Evolutionary conservation across 2,888 invertebrate genomes (phyloP).

Genomic region (Gymnoscelis rufifasciata): DNA sequence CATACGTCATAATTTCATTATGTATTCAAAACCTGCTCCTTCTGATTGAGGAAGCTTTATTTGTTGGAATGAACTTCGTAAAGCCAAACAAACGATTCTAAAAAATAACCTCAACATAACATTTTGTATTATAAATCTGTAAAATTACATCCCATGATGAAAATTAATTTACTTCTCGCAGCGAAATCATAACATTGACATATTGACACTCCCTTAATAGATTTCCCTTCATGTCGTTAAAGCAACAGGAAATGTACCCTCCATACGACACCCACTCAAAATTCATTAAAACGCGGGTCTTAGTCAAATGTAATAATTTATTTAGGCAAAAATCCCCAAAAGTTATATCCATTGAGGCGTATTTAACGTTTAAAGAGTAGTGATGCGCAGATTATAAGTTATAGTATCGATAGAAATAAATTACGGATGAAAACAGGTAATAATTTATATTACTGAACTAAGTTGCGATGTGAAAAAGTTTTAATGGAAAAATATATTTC

Average conservation of each 20-base stretch:
- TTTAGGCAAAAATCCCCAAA: conserved; percentile 75
- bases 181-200: conserved; percentile 12
- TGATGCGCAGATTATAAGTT: conserved; percentile 31
- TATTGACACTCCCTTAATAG: conserved; percentile 48
- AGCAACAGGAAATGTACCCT: conserved; percentile 56
- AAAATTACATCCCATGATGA: too few species aligned
- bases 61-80: too few species aligned
- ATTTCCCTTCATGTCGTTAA: conserved; percentile 61
- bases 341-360: conserved; percentile 74
- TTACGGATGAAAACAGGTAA: background rate
- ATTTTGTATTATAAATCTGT: too few species aligned
- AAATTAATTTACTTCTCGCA: background rate
- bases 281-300: conserved; percentile 73
- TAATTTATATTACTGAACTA: background rate
- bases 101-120: too few species aligned
- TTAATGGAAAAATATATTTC: background rate
- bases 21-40: too few species aligned
- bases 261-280: conserved; percentile 50
- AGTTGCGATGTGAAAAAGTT: background rate
- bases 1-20: too few species aligned
- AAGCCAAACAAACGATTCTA: too few species aligned
- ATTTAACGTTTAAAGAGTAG: conserved; percentile 57
- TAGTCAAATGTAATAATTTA: conserved; percentile 74
- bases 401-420: conserved; percentile 15
- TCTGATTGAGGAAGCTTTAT: too few species aligned